Evolutionary conservation across 37 sponge, comb jelly and placozoan species (phyloP), one percentile per base, ranked within the genome.

Genomic region (Hexactinellida sp.): DNA sequence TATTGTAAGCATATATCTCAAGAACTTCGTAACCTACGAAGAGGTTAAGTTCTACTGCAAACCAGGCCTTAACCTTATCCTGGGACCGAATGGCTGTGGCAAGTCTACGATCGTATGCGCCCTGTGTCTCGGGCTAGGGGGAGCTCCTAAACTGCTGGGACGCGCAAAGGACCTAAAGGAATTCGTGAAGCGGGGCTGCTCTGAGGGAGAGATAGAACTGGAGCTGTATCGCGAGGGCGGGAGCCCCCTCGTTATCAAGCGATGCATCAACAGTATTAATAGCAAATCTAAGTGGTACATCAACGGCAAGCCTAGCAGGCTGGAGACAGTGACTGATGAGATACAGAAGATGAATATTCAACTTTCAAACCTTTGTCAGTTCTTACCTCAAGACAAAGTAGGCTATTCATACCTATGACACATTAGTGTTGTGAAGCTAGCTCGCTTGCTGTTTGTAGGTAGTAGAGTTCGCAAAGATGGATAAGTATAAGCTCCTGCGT

Each of bases 61-160:
- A 23, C 90, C 96, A 37, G 87, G 90, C 37, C 85, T 98, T 54
- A 98, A 98, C 85, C 90, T 98, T 0, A 85, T 98, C 0, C 88
- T 95, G 41, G 99, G 94, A 30, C 99, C 99, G 9, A 98, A 98
- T 87, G 99, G 94, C 21, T 94, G 94, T 84, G 99, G 99, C 0
- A 98, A 98, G 88, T 96, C 96, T 1, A 94, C 97, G 38, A 83
- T 98, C 82, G 94, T 98, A 55, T 98, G 99, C 92, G 99, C 94
- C 0, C 83, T 95, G 0, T 98, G 99, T 54, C 88, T 98, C 0
- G 99, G 96, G 24, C 87, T 98, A n/a, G 99, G 92, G 24, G 99
- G 99, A 0, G 37, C 82, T 25, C 54, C 94, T 0, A 91, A 37
- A 0, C 83, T 98, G 0, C 85, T 98, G 38, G 99, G 99, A 35